Evolutionary conservation across 2,888 invertebrate genomes (phyloP).

Genomic region (Dicycla oo): DNA sequence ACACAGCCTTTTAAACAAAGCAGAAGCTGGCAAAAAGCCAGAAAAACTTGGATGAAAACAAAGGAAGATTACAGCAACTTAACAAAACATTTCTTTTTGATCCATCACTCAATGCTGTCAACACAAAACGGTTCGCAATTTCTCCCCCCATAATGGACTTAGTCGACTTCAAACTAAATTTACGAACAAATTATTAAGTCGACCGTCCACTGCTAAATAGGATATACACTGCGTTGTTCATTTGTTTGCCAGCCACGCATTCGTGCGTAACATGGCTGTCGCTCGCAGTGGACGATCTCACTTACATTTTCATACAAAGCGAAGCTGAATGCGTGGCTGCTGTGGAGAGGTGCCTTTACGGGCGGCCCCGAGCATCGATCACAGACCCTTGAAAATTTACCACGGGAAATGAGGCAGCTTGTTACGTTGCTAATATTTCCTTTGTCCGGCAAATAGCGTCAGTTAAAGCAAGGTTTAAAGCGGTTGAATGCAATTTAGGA

Average conservation of each 20-base stretch:
- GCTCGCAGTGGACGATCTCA: too few relatives aligned
- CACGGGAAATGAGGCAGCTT: slow-evolving; percentile 42
- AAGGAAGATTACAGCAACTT: slow-evolving; percentile 44
- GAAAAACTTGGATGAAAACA: slow-evolving; percentile 25
- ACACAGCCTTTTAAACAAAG: slow-evolving; percentile 39
- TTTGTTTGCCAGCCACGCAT: slow-evolving; percentile 5
- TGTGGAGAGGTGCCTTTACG: not conserved
- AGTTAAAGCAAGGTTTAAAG: slow-evolving; percentile 26
- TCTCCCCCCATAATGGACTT: slow-evolving; percentile 29
- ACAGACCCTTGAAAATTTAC: slow-evolving; percentile 41
- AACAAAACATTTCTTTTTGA: slow-evolving; percentile 51
- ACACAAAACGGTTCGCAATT: slow-evolving; percentile 44
- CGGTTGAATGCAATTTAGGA: slow-evolving; percentile 39
- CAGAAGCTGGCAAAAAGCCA: slow-evolving; percentile 26
- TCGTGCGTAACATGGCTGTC: not conserved
- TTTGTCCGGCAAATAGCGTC: slow-evolving; percentile 39
- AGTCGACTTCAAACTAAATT: slow-evolving; percentile 46
- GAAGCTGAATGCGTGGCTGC: too few relatives aligned
- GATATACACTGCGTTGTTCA: not conserved
- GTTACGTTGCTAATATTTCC: slow-evolving; percentile 55
- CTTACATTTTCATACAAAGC: not conserved
- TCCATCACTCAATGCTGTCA: slow-evolving; percentile 47
- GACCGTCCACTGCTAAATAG: not conserved
- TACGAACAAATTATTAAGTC: slow-evolving; percentile 51
- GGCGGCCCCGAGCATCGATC: slow-evolving; percentile 41